Percentiles rank a stretch among this genome's conserved stretches.
phyloP scores from a whole-genome alignment of 2,113 vertebrate genomes.

The Bostrychus sinensis region DNA sequence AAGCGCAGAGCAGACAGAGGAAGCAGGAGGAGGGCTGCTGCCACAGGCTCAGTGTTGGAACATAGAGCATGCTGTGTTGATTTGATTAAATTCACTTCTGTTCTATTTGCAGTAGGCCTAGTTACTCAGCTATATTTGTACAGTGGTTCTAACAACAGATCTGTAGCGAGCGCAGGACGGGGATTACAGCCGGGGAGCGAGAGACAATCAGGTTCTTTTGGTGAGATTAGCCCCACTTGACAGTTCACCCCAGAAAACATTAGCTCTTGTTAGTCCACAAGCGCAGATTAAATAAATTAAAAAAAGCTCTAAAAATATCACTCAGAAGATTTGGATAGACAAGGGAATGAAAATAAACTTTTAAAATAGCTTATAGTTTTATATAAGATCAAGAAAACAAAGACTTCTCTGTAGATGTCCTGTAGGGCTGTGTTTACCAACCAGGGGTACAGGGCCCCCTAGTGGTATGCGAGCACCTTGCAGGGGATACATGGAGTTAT shows the following conservation, averaged over 20 bases:
- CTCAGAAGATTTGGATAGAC: background rate
- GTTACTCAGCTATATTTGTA: constrained; percentile 73
- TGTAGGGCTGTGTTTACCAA: no score
- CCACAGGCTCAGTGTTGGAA: constrained; percentile 68
- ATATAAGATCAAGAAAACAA: no score
- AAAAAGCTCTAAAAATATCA: constrained; percentile 6
- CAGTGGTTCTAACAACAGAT: constrained; percentile 65
- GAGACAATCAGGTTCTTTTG: constrained; percentile 19
- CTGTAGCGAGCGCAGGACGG: constrained; percentile 42
- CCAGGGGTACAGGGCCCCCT: no score
- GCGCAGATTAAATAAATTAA: background rate
- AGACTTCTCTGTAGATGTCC: no score
- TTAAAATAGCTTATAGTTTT: no score
- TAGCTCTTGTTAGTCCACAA: background rate
- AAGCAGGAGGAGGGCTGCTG: constrained; percentile 51
- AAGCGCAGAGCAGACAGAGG: constrained; percentile 38
- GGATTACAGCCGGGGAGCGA: constrained; percentile 47
- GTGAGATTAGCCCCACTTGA: constrained; percentile 37
- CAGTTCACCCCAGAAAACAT: constrained; percentile 5
- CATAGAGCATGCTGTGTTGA: constrained; percentile 69
- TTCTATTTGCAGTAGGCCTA: constrained; percentile 71
- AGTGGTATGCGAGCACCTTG: no score
- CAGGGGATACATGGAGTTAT: no score
- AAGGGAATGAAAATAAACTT: background rate
- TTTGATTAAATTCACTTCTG: constrained; percentile 74